These are phyloP conservation scores for Scarus forsteni DNA, from an alignment of 2,797 vertebrate genomes.

Conservation along the genomic window DNA sequence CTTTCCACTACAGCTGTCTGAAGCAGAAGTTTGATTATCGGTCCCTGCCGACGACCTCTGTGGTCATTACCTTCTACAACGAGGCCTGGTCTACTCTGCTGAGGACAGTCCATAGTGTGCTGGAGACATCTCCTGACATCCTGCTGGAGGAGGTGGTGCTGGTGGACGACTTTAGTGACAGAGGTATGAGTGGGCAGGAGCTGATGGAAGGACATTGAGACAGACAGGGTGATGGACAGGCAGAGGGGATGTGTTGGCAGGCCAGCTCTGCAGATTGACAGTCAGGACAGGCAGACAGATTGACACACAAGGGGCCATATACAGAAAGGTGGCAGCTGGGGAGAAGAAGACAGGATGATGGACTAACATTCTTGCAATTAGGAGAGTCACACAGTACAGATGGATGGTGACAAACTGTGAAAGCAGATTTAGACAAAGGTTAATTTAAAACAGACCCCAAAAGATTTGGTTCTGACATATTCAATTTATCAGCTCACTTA, in stretches of 20 bases:
- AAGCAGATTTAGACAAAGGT: background rate
- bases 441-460: background rate
- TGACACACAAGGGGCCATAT: slow-evolving; percentile 5
- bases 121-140: slow-evolving; percentile 95
- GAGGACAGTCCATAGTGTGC: slow-evolving; percentile 94
- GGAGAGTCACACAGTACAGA: slow-evolving; percentile 2
- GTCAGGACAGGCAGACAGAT: slow-evolving; percentile 5
- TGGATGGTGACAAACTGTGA: background rate
- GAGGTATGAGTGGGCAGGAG: slow-evolving; percentile 82
- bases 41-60: slow-evolving; percentile 92
- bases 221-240: slow-evolving; percentile 10
- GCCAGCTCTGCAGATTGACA: background rate
- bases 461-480: background rate
- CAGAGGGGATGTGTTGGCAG: background rate
- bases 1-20: slow-evolving; percentile 83
- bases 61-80: slow-evolving; percentile 97
- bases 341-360: background rate
- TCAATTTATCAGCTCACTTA: too few relatives aligned
- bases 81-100: slow-evolving; percentile 97
- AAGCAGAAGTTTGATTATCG: slow-evolving; percentile 87
- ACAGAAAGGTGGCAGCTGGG: background rate
- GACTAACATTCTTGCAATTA: slow-evolving; percentile 4
- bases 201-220: background rate
- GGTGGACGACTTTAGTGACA: slow-evolving; percentile 98
- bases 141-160: slow-evolving; percentile 94